Evolutionary conservation across 2,113 vertebrate species (phyloP), one percentile per base, ranked within the genome.

Genomic region (Plotosus lineatus): DNA sequence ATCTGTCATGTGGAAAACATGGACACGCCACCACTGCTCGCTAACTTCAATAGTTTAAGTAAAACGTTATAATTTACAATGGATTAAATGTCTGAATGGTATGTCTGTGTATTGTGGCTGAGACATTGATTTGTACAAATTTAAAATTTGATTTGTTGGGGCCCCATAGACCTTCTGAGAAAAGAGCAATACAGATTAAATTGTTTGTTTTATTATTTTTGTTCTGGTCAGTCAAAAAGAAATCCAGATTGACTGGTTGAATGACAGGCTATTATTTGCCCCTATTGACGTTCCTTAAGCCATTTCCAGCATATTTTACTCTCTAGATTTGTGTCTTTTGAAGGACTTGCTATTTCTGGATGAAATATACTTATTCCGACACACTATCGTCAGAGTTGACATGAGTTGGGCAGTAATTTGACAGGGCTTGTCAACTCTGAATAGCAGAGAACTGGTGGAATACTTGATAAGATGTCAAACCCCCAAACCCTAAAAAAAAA

Each of bases 401-500:
- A 75, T 72, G 51, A 65, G 26, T 89, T 65, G 28, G 31, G 36
- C 78, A 76, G 60, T 77, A 82, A 86, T 86, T 85, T 88, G 90
- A 91, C 88, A 84, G 86, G 38, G 26, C 42, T 77, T 77, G 44
- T 66, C 44, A 17, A 65, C 66, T 50, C 79, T 80, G 86, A 82
- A 86, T 90, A 85, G 87, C 68, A 68, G 84, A 88, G 88, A 90
- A 48, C 89, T 91, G 91, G 91, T 86, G 79, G 79, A 88, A 88
- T 81, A 82, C 73, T 86, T 63, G 92, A 93, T 93, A 92, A 93
- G 88, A 90, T 87, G 79, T 71, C 78, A 82, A 50, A 56, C 87
- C 90, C 83, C 86, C 85, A 87, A 89, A 85, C 78, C 85, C 83
- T 86, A 79, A 83, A 88, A 87, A 86, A 89, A 83, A 86, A n/a